These are phyloP conservation scores for Trissolcus basalis DNA, from an alignment of 1,140 invertebrate genomes.

Conservation along the genomic window DNA sequence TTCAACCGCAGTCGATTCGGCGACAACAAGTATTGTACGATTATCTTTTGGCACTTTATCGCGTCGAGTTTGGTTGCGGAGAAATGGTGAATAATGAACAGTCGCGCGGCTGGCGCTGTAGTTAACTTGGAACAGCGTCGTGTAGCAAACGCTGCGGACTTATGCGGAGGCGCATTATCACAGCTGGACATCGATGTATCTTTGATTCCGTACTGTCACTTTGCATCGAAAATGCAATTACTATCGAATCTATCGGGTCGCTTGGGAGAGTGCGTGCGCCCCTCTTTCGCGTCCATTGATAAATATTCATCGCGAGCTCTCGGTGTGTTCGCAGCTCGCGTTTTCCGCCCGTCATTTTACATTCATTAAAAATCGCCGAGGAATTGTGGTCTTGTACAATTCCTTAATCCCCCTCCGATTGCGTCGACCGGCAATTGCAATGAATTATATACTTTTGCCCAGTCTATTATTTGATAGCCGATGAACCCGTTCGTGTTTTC, in stretches of 20 bases:
- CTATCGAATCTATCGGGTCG: slow-evolving; percentile 24
- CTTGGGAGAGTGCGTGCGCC: slow-evolving; percentile 7
- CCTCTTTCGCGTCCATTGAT: slow-evolving; percentile 24
- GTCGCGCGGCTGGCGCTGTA: slow-evolving; percentile 60
- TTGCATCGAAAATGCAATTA: slow-evolving; percentile 58
- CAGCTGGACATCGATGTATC: slow-evolving; percentile 68
- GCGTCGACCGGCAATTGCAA: too few species aligned
- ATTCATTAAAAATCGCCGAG: slow-evolving; percentile 8
- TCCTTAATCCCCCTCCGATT: background rate
- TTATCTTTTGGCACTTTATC: slow-evolving; percentile 1
- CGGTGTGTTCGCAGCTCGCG: slow-evolving; percentile 6
- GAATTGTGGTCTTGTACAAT: slow-evolving; percentile 12
- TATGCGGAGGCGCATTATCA: slow-evolving; percentile 64
- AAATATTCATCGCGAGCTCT: slow-evolving; percentile 39
- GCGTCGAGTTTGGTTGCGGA: background rate
- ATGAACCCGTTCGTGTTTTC: slow-evolving; percentile 23
- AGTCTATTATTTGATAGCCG: slow-evolving; percentile 23
- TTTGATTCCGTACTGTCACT: slow-evolving; percentile 64
- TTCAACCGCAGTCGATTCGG: too few species aligned
- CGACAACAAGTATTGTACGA: background rate
- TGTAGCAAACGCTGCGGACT: slow-evolving; percentile 56
- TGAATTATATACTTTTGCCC: background rate
- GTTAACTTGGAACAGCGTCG: slow-evolving; percentile 59
- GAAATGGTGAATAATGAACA: slow-evolving; percentile 64
- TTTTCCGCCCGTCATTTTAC: slow-evolving; percentile 16